phyloP scores from a whole-genome alignment of 2,113 vertebrate species.

The Porphyrio hochstetteri region DNA sequence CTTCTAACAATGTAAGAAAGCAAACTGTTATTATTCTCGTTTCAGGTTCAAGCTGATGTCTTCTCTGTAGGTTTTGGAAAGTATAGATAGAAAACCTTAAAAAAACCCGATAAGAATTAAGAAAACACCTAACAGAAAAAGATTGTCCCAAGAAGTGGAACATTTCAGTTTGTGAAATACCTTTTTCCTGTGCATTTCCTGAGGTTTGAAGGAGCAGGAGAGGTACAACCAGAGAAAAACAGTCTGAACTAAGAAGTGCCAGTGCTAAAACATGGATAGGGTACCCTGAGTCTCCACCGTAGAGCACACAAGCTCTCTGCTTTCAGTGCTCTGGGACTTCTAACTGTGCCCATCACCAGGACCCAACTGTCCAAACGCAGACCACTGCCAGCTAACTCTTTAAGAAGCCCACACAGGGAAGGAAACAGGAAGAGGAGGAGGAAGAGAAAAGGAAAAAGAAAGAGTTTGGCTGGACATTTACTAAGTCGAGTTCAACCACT shows the following conservation, averaged over 20 bases:
- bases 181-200: neutral
- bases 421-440: neutral
- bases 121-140: neutral
- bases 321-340: neutral
- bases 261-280: neutral
- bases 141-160: neutral
- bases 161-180: neutral
- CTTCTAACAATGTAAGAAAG: constrained; percentile 22
- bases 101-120: neutral
- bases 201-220: neutral
- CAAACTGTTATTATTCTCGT: neutral
- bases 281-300: fast-evolving
- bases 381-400: neutral
- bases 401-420: neutral
- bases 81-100: neutral
- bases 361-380: neutral
- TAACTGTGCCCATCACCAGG: neutral
- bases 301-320: neutral
- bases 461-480: neutral
- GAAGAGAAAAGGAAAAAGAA: neutral
- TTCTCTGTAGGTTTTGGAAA: neutral
- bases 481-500: neutral
- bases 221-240: neutral
- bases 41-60: neutral
- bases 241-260: neutral